phyloP scores from a whole-genome alignment of 1,140 invertebrate genomes.

The Musca domestica region DNA sequence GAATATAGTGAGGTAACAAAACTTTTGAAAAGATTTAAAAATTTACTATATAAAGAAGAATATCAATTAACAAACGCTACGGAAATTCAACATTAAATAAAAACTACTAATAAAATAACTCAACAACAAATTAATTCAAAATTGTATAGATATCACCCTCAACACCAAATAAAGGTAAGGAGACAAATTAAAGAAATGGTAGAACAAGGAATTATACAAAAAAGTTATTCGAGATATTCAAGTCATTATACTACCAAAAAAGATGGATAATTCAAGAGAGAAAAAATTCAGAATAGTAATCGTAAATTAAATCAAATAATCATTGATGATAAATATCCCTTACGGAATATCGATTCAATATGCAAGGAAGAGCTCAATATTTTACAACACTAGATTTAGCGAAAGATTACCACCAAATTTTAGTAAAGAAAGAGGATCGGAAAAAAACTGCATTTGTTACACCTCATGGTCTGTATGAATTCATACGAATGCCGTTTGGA shows the following conservation, averaged over 20 bases:
- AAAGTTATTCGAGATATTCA: conserved; percentile 42
- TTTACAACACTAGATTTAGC: conserved; percentile 44
- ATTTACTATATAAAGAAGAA: background rate
- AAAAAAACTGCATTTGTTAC: too few species aligned
- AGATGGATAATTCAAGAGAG: conserved; percentile 43
- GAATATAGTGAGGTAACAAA: too few species aligned
- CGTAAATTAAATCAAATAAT: too few species aligned
- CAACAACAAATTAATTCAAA: conserved; percentile 1
- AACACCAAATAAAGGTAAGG: too few species aligned
- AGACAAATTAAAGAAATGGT: too few species aligned
- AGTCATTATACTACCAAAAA: conserved; percentile 52
- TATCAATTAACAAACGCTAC: background rate
- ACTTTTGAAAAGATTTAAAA: background rate
- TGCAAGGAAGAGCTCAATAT: conserved; percentile 40
- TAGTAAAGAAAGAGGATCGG: conserved; percentile 5
- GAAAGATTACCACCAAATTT: conserved; percentile 46
- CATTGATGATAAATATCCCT: conserved; percentile 54
- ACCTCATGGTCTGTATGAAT: conserved; percentile 16
- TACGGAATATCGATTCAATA: conserved; percentile 55
- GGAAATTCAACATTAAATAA: conserved; percentile 7
- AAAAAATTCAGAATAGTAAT: conserved; percentile 51
- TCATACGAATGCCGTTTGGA: conserved; percentile 47
- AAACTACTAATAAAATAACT: conserved; percentile 6
- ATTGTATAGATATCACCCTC: too few species aligned
- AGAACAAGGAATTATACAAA: conserved; percentile 46